Evolutionary conservation across 1,140 invertebrate species (phyloP), one percentile per base, ranked within the genome.

Genomic region (Eupeodes corollae): DNA sequence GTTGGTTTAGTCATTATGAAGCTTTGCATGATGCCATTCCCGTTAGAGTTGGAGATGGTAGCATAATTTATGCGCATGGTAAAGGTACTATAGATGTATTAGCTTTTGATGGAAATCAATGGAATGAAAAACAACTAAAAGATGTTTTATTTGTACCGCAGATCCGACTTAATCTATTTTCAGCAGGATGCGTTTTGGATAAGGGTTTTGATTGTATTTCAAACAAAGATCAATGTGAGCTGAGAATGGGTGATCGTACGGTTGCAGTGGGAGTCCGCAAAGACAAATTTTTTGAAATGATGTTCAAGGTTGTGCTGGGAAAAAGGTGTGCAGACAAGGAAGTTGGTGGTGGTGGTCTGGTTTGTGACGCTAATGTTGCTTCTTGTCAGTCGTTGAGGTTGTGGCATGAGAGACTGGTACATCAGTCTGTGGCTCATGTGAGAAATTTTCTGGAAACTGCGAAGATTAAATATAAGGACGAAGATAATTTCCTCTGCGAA

Each of bases 371-470:
- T 6, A 57, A 56, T 6, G 6, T 58, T 15, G 52, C 58, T 54
- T 35, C 44, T 21, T 50, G 44, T 34, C 43, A 52, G 35, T 50
- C 44, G 37, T 46, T 70, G 39, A 44, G 59, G 34, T 46, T 57
- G 34, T 71, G 68, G 67, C 64, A 71, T 49, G 35, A 67, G 55
- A 54, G 53, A 34, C 42, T 71, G 21, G 65, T 58, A 5, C 68
- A 72, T 55, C 62, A 71, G 49, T 72, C 70, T 52, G 54, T 61
- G 6, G 31, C 48, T 21, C 58, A 68, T 13, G 61, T 71, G 12
- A 67, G 54, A 53, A 42, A 54, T n/a, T 45, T 62, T 14, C 47
- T 70, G 12, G 56, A 19, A 57, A 61, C 6, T 56, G 66, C 47
- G 15, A 56, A n/a, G 18, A 47, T 41, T 47, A 6, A 15, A 38